Percentiles rank a stretch among this genome's conserved stretches.
These are phyloP conservation scores for Nannobrachium achirus DNA, from an alignment of 2,113 vertebrate species.

Conservation along the genomic window DNA sequence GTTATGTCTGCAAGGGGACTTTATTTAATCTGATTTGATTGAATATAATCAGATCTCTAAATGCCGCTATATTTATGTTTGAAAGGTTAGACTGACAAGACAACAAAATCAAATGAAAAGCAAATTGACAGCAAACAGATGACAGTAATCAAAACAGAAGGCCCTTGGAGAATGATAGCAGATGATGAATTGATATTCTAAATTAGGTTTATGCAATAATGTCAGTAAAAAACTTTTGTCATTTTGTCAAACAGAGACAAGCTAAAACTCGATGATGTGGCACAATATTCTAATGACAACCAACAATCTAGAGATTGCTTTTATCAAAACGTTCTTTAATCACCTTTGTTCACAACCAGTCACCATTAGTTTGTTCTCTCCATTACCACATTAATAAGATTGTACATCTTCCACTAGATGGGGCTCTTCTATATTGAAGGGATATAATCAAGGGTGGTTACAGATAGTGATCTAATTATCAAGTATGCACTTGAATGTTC, in stretches of 20 bases:
- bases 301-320: no score
- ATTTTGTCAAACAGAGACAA: no score
- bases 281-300: no score
- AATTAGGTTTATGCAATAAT: no score
- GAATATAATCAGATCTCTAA: neutral
- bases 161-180: no score
- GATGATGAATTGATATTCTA: no score
- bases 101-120: constrained; percentile 3
- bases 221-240: no score
- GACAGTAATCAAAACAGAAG: neutral
- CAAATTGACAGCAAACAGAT: neutral
- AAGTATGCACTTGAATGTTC: neutral
- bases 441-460: neutral
- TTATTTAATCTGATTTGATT: neutral
- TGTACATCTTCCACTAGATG: constrained; percentile 55
- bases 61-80: constrained; percentile 43
- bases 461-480: neutral
- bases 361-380: no score
- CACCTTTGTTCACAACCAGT: no score
- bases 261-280: no score
- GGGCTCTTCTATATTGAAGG: constrained; percentile 38
- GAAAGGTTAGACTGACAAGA: constrained; percentile 50
- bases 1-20: no score
- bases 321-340: no score
- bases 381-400: neutral